Evolutionary conservation across 2,888 invertebrate genomes (phyloP), one percentile per base, ranked within the genome.

Genomic region (Amiota communis): DNA sequence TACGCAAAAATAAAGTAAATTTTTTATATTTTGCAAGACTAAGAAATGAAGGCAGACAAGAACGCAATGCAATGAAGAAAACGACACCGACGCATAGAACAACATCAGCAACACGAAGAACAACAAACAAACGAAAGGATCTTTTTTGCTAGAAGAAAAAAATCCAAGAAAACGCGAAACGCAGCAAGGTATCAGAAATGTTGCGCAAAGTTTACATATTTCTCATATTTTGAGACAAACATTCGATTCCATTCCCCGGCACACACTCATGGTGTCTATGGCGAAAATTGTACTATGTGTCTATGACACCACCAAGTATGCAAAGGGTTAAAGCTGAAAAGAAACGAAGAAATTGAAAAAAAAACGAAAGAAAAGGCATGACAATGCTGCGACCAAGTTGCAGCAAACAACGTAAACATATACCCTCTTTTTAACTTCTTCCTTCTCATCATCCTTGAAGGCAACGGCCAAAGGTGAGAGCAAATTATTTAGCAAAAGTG

Each of bases 171-270:
- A 36, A 36, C 36, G 36, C 2, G 36, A 36, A 6, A 36, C 36
- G 36, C 36, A 36, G 4, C 36, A 36, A 67, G 15, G 36, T 68
- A 65, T 56, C 51, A 4, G 23, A 65, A 77, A 77, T 72, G 75
- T 72, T 77, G 80, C 81, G 78, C 79, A 87, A 87, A 87, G 83
- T 86, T 86, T 86, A 81, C 84, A 87, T 87, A 86, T 87, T 87
- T 87, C 86, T 87, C 87, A 87, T 87, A 87, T 87, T 87, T 87
- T 77, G 77, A 77, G 70, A 70, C 70, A 70, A 23, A 70, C 36
- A 63, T 53, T 53, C 36, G 6, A 36, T 36, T 36, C 36, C 36
- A 36, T 6, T 36, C 8, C 36, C 36, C 36, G 36, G 36, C 2
- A 36, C 6, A 36, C 36, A 36, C 6, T 6, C 36, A 6, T 6